Percentiles rank a stretch among this genome's conserved stretches.
phyloP scores from a whole-genome alignment of 2,797 vertebrate genomes.

The Phalanger gymnotis region DNA sequence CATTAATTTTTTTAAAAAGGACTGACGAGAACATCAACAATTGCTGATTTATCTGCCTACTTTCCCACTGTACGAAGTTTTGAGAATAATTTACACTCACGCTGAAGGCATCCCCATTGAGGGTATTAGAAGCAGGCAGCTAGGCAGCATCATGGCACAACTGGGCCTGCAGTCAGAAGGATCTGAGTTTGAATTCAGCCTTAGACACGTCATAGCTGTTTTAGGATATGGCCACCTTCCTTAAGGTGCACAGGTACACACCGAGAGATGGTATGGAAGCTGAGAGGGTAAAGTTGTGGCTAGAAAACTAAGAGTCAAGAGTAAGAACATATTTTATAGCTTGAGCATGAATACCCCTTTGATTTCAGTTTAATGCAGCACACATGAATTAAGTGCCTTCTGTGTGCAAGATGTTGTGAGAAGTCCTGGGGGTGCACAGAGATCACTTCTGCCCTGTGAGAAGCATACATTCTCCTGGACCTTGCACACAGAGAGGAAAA shows the following conservation, averaged over 20 bases:
- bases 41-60: background rate
- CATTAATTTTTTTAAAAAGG: background rate
- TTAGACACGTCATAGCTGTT: background rate
- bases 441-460: background rate
- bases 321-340: background rate
- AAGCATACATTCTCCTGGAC: background rate
- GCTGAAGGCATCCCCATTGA: background rate
- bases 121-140: background rate
- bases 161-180: background rate
- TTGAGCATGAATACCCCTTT: background rate
- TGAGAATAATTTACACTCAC: background rate
- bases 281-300: background rate
- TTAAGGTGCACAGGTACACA: background rate
- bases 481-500: background rate
- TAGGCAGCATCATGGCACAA: too few species aligned
- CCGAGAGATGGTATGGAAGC: background rate
- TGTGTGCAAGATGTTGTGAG: background rate
- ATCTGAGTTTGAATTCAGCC: background rate
- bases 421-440: background rate
- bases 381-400: background rate
- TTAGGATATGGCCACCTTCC: background rate
- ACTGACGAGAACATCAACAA: background rate
- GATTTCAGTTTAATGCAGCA: background rate
- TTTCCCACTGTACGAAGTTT: background rate
- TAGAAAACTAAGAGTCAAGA: background rate